Percentiles rank a stretch among this genome's conserved stretches.
Evolutionary conservation across 64 coral and sea anemone genomes (phyloP).

Genomic region (Astreopora myriophthalma): DNA sequence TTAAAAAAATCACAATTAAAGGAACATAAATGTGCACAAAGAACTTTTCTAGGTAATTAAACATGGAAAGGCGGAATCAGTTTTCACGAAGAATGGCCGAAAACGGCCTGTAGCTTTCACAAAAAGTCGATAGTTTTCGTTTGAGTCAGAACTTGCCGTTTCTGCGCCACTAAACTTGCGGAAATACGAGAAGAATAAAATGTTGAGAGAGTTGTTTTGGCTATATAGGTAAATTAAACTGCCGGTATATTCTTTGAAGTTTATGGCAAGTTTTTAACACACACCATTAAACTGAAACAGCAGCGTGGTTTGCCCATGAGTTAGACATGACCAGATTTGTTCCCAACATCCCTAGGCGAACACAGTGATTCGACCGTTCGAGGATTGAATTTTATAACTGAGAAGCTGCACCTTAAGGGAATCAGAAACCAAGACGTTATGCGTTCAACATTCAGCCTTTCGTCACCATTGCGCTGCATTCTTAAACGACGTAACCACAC

Average conservation of each 20-base stretch:
- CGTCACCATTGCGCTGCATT: not conserved
- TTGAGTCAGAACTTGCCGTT: not conserved
- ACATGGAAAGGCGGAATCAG: not conserved
- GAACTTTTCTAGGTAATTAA: too few species aligned
- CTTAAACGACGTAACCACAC: not conserved
- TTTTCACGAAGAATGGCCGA: not conserved
- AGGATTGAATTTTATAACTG: not conserved
- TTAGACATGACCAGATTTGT: too few species aligned
- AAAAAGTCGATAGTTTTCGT: not conserved
- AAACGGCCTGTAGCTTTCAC: not conserved
- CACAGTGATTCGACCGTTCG: too few species aligned
- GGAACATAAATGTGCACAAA: too few species aligned
- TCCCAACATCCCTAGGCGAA: too few species aligned
- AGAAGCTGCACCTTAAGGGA: not conserved
- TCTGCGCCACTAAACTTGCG: not conserved
- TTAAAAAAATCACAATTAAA: too few species aligned
- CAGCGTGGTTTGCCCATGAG: too few species aligned
- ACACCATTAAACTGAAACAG: too few species aligned
- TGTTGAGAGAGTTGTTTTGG: not conserved
- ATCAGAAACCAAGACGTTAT: not conserved
- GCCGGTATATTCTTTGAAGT: too few species aligned
- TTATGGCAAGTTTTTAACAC: too few species aligned
- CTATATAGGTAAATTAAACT: not conserved
- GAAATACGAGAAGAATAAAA: not conserved
- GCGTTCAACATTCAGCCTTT: not conserved